These are phyloP conservation scores for Zeugodacus cucurbitae DNA, from an alignment of 1,140 invertebrate species.

Conservation along the genomic window DNA sequence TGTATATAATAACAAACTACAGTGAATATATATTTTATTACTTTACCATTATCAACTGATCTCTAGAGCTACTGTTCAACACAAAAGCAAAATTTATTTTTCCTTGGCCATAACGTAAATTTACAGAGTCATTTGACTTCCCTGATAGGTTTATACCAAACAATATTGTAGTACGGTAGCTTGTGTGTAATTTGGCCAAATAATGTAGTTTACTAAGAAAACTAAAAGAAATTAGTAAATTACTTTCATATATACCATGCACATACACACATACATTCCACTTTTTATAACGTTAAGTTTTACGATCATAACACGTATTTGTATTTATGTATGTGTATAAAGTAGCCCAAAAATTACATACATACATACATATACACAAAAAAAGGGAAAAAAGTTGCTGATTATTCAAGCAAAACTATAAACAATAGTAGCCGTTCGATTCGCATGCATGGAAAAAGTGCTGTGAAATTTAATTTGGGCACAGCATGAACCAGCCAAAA, in stretches of 20 bases:
- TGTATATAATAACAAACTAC: too few relatives aligned
- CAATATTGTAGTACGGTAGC: neutral
- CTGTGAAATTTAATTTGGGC: slow-evolving; percentile 16
- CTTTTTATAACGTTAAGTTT: neutral
- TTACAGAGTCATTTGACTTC: neutral
- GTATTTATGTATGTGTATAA: neutral
- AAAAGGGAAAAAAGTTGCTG: neutral
- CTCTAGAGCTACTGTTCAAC: neutral
- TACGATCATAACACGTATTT: neutral
- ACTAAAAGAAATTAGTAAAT: neutral
- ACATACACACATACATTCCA: neutral
- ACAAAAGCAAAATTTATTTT: too few relatives aligned
- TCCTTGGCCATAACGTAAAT: too few relatives aligned
- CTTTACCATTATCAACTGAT: too few relatives aligned
- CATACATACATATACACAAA: neutral
- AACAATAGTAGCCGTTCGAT: neutral
- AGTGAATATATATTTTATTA: too few relatives aligned
- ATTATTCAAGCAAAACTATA: neutral
- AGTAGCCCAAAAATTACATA: neutral
- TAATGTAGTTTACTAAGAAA: neutral
- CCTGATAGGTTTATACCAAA: neutral
- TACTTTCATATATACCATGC: neutral
- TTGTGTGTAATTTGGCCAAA: neutral
- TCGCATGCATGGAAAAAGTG: slow-evolving; percentile 6
- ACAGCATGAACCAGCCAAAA: neutral